Conservation (phyloP, 2,888 invertebrate genomes). For the Mellilla xanthometata region DNA sequence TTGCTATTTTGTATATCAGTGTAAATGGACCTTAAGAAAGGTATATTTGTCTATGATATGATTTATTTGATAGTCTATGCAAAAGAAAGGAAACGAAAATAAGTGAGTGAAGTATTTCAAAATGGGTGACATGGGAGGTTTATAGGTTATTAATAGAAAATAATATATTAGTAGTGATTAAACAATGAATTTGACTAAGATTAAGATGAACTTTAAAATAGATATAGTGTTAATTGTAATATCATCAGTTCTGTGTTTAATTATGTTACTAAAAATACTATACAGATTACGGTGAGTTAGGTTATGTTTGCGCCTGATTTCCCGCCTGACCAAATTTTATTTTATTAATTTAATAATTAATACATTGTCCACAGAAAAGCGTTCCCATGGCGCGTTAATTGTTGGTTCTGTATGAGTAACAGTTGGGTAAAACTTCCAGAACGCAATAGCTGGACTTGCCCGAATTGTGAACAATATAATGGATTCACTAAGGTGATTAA, state of each 20-base stretch:
- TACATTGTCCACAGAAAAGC: constrained; percentile 79
- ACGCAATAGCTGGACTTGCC: constrained; percentile 90
- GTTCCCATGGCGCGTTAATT: constrained; percentile 88
- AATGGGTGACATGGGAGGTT: constrained; percentile 48
- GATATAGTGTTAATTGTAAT: constrained; percentile 62
- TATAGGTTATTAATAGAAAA: constrained; percentile 65
- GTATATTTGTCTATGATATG: too few relatives aligned
- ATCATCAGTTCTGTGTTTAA: constrained; percentile 59
- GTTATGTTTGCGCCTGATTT: constrained; percentile 56
- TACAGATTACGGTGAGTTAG: constrained; percentile 69
- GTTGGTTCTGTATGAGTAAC: constrained; percentile 94
- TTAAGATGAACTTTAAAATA: constrained; percentile 65
- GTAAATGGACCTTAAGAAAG: too few relatives aligned
- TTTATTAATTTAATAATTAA: constrained; percentile 30
- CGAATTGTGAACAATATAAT: constrained; percentile 93
- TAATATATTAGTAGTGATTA: constrained; percentile 48
- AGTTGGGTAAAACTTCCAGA: constrained; percentile 86
- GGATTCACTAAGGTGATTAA: constrained; percentile 88
- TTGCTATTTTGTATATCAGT: too few relatives aligned
- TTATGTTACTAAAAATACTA: constrained; percentile 64
- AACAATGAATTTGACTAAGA: constrained; percentile 47
- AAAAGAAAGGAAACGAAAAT: too few relatives aligned
- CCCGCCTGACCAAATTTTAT: constrained; percentile 54
- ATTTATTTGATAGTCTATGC: too few relatives aligned
- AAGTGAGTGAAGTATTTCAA: constrained; percentile 20